Conservation (phyloP, 2,797 vertebrate genomes). For the Bovichtus variegatus region DNA sequence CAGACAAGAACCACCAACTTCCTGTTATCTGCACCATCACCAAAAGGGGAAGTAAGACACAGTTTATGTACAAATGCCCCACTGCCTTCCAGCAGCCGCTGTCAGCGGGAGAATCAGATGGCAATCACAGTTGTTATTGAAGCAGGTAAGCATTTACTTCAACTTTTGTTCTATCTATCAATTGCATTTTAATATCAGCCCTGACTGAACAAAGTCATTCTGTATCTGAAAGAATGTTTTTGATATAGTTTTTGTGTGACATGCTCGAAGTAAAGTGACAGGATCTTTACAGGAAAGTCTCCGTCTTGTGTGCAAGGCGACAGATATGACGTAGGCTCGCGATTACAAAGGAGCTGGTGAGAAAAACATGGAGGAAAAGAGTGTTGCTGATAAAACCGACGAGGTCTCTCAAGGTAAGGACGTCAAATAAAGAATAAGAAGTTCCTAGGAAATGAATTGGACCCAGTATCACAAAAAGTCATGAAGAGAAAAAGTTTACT, state of each 20-base stretch:
- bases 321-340: background rate
- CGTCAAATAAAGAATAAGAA: background rate
- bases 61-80: background rate
- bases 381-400: background rate
- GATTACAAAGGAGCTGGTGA: background rate
- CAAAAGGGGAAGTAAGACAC: background rate
- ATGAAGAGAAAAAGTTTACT: background rate
- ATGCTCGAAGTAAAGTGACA: background rate
- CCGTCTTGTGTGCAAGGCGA: background rate
- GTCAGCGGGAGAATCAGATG: background rate
- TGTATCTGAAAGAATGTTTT: background rate
- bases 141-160: background rate
- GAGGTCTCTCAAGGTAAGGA: constrained; percentile 38
- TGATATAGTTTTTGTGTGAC: background rate
- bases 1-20: constrained; percentile 34
- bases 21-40: constrained; percentile 40
- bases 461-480: background rate
- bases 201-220: background rate
- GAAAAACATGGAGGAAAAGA: constrained; percentile 41
- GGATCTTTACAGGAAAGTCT: background rate
- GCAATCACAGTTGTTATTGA: background rate
- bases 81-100: background rate
- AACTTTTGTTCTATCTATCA: background rate
- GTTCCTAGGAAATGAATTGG: background rate
- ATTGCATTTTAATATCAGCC: background rate